A percentile compares a stretch with the other conserved stretches of the same genome.
phyloP scores from a whole-genome alignment of 2,888 invertebrate genomes.

The Bedellia somnulentella region DNA sequence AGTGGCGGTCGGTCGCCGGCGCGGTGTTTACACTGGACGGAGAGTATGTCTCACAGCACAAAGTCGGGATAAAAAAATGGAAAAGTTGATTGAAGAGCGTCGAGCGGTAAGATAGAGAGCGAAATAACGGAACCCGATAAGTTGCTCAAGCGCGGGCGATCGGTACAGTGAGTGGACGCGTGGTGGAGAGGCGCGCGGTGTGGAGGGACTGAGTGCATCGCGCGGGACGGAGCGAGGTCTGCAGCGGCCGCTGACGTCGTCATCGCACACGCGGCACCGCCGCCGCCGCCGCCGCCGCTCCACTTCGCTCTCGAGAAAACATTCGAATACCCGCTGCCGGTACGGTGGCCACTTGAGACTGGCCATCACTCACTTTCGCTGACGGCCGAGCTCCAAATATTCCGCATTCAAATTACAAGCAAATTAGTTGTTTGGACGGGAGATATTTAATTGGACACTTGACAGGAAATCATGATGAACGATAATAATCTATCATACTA shows the following conservation, averaged over 20 bases:
- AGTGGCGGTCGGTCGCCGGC: too few species aligned
- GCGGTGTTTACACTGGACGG: not conserved
- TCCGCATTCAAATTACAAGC: too few species aligned
- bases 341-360: not conserved
- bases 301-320: not conserved
- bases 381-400: not conserved
- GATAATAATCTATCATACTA: too few species aligned
- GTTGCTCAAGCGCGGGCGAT: constrained; percentile 10
- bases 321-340: too few species aligned
- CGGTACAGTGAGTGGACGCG: constrained; percentile 8
- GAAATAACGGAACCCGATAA: constrained; percentile 3
- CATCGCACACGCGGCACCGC: constrained; percentile 10
- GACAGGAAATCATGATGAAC: too few species aligned
- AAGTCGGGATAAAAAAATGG: too few species aligned
- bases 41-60: too few species aligned
- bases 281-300: constrained; percentile 17
- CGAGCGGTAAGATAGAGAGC: constrained; percentile 4
- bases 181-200: constrained; percentile 12
- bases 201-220: not conserved
- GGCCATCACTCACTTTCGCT: not conserved
- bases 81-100: not conserved
- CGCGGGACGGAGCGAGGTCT: constrained; percentile 1
- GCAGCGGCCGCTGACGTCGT: constrained; percentile 2
- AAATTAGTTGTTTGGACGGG: too few species aligned
- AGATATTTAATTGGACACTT: too few species aligned